Conservation (phyloP, 1,140 invertebrate genomes). For the Gryon sp. region DNA sequence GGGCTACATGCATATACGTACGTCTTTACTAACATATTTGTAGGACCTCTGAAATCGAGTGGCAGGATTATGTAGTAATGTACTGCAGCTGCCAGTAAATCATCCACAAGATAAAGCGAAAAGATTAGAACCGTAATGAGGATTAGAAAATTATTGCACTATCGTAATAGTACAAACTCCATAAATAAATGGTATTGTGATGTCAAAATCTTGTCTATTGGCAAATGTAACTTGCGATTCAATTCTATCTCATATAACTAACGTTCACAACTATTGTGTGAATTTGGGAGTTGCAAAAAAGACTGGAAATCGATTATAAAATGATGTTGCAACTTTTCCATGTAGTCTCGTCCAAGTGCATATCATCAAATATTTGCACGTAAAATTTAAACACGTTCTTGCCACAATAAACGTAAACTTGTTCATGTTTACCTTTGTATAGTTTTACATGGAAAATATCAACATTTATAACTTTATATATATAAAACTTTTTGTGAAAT, state of each 20-base stretch:
- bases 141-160: constrained; percentile 58
- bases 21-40: too few species aligned
- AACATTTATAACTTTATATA: too few species aligned
- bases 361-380: too few species aligned
- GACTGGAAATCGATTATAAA: constrained; percentile 33
- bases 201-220: constrained; percentile 53
- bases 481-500: too few species aligned
- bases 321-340: constrained; percentile 11
- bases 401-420: too few species aligned
- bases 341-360: too few species aligned
- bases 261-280: constrained; percentile 32
- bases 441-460: too few species aligned
- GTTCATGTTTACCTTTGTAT: too few species aligned
- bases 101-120: constrained; percentile 70
- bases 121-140: constrained; percentile 70
- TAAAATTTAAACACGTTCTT: too few species aligned
- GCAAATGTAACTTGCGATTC: constrained; percentile 53
- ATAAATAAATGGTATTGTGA: constrained; percentile 60
- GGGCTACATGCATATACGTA: constrained; percentile 12
- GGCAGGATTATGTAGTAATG: constrained; percentile 65
- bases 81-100: constrained; percentile 68
- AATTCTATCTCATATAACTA: constrained; percentile 37
- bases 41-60: constrained; percentile 64
- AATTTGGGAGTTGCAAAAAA: constrained; percentile 37
- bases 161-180: constrained; percentile 58